A percentile compares a stretch with the other conserved stretches of the same genome.
phyloP scores from a whole-genome alignment of 2,797 vertebrate species.

The Mus minutoides region DNA sequence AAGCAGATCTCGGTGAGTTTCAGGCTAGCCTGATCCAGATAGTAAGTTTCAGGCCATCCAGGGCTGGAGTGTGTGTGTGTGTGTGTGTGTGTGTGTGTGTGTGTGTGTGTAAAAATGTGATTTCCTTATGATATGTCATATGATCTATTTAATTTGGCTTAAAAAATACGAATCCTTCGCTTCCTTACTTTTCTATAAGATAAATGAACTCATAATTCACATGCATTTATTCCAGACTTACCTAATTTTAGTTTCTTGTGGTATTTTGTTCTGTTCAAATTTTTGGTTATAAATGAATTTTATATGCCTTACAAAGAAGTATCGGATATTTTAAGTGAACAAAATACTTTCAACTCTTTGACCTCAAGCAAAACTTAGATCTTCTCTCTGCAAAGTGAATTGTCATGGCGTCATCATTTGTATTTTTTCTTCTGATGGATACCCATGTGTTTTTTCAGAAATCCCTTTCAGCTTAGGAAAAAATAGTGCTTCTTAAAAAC shows the following conservation, averaged over 20 bases:
- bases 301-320: conserved; percentile 54
- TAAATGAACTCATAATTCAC: conserved; percentile 54
- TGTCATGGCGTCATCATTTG: neutral
- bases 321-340: conserved; percentile 5
- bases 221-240: conserved; percentile 27
- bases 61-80: too few relatives aligned
- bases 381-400: conserved; percentile 43
- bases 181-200: conserved; percentile 47
- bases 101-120: neutral
- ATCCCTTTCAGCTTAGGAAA: conserved; percentile 54
- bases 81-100: too few relatives aligned
- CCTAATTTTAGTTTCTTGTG: conserved; percentile 54
- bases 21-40: neutral
- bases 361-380: conserved; percentile 50
- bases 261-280: conserved; percentile 53
- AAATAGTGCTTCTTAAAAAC: conserved; percentile 4
- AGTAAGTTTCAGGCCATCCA: neutral
- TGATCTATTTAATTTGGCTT: conserved; percentile 19
- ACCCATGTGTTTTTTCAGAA: conserved; percentile 13
- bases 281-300: conserved; percentile 51
- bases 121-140: neutral
- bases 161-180: neutral
- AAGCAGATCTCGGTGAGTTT: neutral
- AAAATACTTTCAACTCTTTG: conserved; percentile 36
- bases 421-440: conserved; percentile 33